Conservation (phyloP, 2,797 vertebrate species). For the Linurgus olivaceus region DNA sequence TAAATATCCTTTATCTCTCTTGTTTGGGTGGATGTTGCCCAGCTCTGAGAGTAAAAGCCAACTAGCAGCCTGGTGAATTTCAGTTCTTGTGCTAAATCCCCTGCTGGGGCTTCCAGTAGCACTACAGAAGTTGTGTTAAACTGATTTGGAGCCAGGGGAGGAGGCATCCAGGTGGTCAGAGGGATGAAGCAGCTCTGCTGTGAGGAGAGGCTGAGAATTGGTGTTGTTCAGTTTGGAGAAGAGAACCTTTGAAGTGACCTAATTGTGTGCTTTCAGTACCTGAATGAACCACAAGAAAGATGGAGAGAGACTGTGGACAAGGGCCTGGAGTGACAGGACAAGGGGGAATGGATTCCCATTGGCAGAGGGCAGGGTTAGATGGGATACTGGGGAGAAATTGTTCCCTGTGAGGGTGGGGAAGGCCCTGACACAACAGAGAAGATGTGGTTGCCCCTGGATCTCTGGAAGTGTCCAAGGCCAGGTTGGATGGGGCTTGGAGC, state of each 20-base stretch:
- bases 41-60: background rate
- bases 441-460: background rate
- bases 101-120: accelerated
- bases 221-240: background rate
- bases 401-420: background rate
- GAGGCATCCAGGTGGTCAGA: background rate
- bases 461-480: background rate
- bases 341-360: background rate
- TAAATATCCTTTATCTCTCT: background rate
- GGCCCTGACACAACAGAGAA: background rate
- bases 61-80: background rate
- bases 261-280: background rate
- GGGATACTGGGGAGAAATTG: background rate
- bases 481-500: accelerated
- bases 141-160: background rate
- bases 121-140: background rate
- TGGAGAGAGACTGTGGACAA: background rate
- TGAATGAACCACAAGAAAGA: background rate
- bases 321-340: background rate
- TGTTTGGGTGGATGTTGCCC: background rate
- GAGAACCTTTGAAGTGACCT: background rate
- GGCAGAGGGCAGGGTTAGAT: background rate
- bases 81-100: background rate
- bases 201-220: background rate
- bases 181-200: background rate